Base-by-base conservation (phyloP, 53 echinoderm and acorn worm species). In the Luidia sarsii region DNA sequence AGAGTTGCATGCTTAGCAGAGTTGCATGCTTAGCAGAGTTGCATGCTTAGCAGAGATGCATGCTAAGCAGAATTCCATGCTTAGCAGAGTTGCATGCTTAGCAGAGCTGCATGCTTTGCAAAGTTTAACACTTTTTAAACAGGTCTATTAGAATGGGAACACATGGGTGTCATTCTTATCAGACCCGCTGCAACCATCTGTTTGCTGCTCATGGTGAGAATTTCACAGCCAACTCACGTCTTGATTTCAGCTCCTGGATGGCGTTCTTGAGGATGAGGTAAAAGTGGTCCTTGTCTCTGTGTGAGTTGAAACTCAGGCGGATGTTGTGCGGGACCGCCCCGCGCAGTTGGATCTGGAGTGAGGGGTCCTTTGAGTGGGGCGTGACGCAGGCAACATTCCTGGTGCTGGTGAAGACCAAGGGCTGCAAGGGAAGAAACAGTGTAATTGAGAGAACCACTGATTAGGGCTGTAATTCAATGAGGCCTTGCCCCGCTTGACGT, bases 181-280 rank as follows among this genome's bases (percentile, higher is more conserved):
- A n/a, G n/a, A n/a, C n/a, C n/a, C n/a, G n/a, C n/a, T n/a, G n/a
- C n/a, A n/a, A n/a, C n/a, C n/a, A n/a, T n/a, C n/a, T n/a, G n/a
- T n/a, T n/a, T n/a, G n/a, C n/a, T n/a, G n/a, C 7, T 45, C 46
- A 45, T 7, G 46, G 46, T 45, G 46, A 45, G 46, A 45, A 45
- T 45, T 7, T 45, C 10, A 13, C 10, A 8, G 10, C 20, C 38
- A 3, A 77, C 77, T 77, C 61, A 77, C 77, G 41, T 28, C 77
- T 77, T 1, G 61, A 60, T 29, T 46, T 19, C 18, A 77, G 45
- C 33, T 77, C 77, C 1, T 77, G 60, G 6, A 33, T 20, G 4
- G 59, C 77, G 48, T 60, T 77, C 77, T 77, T 77, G 16, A 77
- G 59, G 38, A 77, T 46, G 10, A 60, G 46, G 32, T 31, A 61